phyloP scores from a whole-genome alignment of 2,888 invertebrate species.

The Limnephilus lunatus region DNA sequence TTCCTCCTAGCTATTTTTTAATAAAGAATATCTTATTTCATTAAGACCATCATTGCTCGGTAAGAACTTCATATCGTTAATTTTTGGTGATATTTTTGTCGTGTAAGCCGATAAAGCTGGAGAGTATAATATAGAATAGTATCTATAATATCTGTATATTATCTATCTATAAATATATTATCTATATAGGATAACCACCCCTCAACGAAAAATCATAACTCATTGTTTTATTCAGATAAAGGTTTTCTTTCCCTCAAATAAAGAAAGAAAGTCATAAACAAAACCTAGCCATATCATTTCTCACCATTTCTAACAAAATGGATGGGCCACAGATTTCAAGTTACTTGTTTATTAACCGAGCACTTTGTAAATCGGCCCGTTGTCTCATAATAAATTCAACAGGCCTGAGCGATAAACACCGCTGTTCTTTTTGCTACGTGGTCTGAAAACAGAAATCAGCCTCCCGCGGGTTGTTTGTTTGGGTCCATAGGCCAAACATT shows the following conservation, averaged over 20 bases:
- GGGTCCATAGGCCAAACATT: conserved; percentile 52
- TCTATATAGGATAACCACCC: neutral
- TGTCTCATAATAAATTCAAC: neutral
- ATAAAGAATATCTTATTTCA: too few relatives aligned
- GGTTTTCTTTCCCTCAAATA: neutral
- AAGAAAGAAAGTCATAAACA: neutral
- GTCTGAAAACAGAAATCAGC: conserved; percentile 10
- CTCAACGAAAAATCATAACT: neutral
- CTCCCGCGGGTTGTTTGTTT: conserved; percentile 56
- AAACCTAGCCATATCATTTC: neutral
- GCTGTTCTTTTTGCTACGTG: conserved; percentile 28
- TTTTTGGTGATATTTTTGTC: neutral
- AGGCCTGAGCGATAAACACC: neutral
- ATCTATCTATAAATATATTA: too few relatives aligned
- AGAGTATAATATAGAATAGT: neutral
- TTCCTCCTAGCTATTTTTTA: too few relatives aligned
- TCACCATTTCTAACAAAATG: neutral
- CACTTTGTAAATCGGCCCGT: conserved; percentile 21
- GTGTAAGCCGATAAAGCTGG: neutral
- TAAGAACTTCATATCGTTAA: neutral
- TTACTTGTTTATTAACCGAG: neutral
- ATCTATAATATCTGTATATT: too few relatives aligned
- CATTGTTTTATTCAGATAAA: neutral
- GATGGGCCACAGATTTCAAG: neutral
- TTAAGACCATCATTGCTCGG: neutral